These are phyloP conservation scores for Equus przewalskii DNA, from an alignment of 2,113 vertebrate genomes.

Conservation along the genomic window DNA sequence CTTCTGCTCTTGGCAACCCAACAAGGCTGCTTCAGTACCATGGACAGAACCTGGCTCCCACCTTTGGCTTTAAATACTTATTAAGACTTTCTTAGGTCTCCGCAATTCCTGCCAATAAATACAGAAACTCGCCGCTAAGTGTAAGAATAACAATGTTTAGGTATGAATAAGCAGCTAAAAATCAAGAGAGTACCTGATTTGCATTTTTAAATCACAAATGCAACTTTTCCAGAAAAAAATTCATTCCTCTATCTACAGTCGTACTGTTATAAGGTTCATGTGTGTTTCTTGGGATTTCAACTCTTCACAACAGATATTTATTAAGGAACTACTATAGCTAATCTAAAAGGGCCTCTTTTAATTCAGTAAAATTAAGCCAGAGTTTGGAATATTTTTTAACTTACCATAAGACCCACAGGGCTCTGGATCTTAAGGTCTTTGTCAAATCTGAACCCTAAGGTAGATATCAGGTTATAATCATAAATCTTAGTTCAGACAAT, in stretches of 20 bases:
- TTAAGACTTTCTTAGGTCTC: background rate
- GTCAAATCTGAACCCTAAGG: background rate
- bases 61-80: background rate
- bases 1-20: conserved; percentile 27
- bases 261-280: background rate
- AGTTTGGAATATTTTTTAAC: conserved; percentile 45
- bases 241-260: background rate
- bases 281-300: background rate
- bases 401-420: background rate
- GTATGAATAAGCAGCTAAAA: background rate
- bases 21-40: background rate
- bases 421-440: background rate
- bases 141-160: background rate
- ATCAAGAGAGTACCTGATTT: background rate
- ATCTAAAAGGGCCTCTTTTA: conserved; percentile 16
- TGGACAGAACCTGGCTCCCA: background rate
- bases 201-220: conserved; percentile 30
- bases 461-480: background rate
- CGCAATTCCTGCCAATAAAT: background rate
- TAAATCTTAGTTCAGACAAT: background rate
- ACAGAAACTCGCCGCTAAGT: background rate
- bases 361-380: background rate
- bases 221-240: background rate
- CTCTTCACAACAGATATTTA: background rate
- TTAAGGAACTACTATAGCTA: background rate